These are phyloP conservation scores for Sphaeridia pumilis DNA, from an alignment of 2,888 invertebrate genomes.

Conservation along the genomic window DNA sequence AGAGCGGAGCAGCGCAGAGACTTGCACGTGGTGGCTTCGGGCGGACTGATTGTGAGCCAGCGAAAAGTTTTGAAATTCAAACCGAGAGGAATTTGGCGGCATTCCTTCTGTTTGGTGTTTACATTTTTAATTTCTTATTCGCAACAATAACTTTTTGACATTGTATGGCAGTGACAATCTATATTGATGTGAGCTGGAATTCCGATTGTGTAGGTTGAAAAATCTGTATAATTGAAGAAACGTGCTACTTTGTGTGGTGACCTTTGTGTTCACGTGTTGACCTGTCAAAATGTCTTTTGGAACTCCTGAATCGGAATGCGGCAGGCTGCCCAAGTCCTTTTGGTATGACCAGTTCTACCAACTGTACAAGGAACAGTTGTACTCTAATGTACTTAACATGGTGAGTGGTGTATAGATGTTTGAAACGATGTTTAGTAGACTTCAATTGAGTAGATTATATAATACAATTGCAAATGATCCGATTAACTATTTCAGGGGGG, in stretches of 20 bases:
- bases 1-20: no score
- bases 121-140: no score
- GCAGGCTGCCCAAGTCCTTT: conserved; percentile 18
- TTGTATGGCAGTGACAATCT: background rate
- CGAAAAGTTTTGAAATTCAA: no score
- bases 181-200: background rate
- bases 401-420: conserved; percentile 44
- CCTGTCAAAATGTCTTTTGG: conserved; percentile 12
- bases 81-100: no score
- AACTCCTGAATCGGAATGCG: conserved; percentile 3
- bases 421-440: background rate
- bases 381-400: conserved; percentile 57
- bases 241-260: no score
- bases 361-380: conserved; percentile 57
- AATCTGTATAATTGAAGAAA: background rate
- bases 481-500: conserved; percentile 47
- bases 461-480: background rate
- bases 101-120: no score
- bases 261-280: no score
- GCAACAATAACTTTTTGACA: no score
- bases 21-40: no score
- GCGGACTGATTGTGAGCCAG: no score
- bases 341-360: conserved; percentile 54
- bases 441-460: conserved; percentile 4
- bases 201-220: background rate